These are phyloP conservation scores for Phocoena sinus DNA, from an alignment of 2,113 vertebrate species.

Conservation along the genomic window DNA sequence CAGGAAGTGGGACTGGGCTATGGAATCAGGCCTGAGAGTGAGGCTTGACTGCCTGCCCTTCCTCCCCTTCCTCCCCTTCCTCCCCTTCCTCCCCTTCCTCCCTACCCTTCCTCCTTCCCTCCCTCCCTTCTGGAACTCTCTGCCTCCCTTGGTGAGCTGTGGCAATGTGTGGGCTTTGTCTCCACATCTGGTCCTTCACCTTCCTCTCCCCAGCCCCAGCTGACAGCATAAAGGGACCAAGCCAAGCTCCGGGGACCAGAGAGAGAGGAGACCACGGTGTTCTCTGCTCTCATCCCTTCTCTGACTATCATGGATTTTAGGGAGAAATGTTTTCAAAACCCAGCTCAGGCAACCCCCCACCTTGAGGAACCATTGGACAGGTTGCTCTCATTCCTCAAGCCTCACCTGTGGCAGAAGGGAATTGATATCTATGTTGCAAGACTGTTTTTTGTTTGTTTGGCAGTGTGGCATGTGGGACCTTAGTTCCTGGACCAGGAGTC, in stretches of 20 bases:
- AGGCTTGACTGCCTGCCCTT: not conserved
- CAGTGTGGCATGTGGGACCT: too few species aligned
- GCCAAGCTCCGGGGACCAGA: not conserved
- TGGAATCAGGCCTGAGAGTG: not conserved
- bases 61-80: not conserved
- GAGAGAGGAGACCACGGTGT: not conserved
- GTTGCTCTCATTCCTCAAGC: not conserved
- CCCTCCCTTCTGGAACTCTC: not conserved
- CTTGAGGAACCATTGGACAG: not conserved
- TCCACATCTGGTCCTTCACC: not conserved
- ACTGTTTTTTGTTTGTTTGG: not conserved
- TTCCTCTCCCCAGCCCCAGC: not conserved
- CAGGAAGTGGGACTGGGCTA: not conserved
- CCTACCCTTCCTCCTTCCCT: not conserved
- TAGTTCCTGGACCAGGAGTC: not conserved
- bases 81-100: not conserved
- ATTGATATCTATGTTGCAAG: accelerated
- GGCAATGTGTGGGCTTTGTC: not conserved
- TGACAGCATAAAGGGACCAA: not conserved
- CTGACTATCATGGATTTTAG: not conserved
- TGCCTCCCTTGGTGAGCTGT: not conserved
- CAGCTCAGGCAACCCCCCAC: not conserved
- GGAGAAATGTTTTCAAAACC: not conserved
- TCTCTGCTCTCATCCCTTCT: not conserved
- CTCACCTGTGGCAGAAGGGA: not conserved